Conservation (phyloP, 2,888 invertebrate species). For the Busseola fusca region DNA sequence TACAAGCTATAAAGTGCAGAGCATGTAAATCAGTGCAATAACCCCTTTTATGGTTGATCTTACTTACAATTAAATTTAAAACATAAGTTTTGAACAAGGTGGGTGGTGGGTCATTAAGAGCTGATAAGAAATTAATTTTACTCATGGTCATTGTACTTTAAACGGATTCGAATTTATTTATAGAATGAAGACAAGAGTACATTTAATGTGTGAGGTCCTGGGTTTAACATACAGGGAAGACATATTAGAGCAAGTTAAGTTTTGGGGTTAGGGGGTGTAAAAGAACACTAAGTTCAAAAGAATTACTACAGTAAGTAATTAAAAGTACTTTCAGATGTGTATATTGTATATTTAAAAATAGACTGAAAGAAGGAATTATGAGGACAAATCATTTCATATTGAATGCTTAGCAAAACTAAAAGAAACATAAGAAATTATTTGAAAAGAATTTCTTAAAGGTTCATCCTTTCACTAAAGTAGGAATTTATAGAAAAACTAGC, state of each 20-base stretch:
- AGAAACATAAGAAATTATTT: conserved; percentile 6
- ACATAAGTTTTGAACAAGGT: conserved; percentile 20
- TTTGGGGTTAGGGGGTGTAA: neutral
- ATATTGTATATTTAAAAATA: neutral
- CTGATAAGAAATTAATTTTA: conserved; percentile 35
- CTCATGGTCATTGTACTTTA: conserved; percentile 26
- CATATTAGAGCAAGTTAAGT: neutral
- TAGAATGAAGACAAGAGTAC: neutral
- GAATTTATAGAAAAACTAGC: conserved; percentile 13
- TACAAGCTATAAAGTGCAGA: conserved; percentile 60
- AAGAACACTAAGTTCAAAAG: neutral
- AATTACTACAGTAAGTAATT: neutral
- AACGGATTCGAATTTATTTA: conserved; percentile 21
- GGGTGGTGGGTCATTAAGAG: conserved; percentile 13
- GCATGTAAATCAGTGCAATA: conserved; percentile 70
- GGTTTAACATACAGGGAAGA: neutral
- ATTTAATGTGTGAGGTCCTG: neutral
- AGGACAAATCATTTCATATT: conserved; percentile 1
- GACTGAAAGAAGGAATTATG: neutral
- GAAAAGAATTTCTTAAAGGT: conserved; percentile 11
- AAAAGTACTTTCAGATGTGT: neutral
- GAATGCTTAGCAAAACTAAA: neutral
- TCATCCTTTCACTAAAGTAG: conserved; percentile 8
- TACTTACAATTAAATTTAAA: conserved; percentile 5
- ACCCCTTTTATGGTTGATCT: conserved; percentile 59